Evolutionary conservation across 2,888 invertebrate genomes (phyloP).

Genomic region (Polydrusus pterygomalis): DNA sequence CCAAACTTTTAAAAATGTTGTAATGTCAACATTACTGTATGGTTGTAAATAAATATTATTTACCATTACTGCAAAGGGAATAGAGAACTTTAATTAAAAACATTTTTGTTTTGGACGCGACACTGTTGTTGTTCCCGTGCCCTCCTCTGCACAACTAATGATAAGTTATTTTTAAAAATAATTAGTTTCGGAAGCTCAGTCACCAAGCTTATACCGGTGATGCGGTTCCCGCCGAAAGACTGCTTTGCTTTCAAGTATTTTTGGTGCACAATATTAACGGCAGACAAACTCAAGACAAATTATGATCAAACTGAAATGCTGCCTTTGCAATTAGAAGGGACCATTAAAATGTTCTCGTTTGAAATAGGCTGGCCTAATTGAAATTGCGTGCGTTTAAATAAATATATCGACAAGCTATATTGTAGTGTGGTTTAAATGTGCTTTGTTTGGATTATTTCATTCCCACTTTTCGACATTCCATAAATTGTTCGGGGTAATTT

Average conservation of each 20-base stretch:
- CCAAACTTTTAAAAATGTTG: no score
- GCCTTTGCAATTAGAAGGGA: conserved; percentile 58
- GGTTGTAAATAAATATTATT: no score
- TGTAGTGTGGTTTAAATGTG: neutral
- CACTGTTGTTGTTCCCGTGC: conserved; percentile 35
- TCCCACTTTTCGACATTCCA: neutral
- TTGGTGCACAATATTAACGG: conserved; percentile 41
- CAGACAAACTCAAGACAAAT: conserved; percentile 61
- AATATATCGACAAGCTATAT: conserved; percentile 10
- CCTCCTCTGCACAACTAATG: conserved; percentile 52
- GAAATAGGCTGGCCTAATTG: conserved; percentile 54
- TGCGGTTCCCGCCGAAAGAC: conserved; percentile 41
- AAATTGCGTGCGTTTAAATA: conserved; percentile 12
- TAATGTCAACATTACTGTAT: no score
- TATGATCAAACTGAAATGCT: conserved; percentile 61
- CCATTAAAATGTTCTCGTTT: conserved; percentile 51
- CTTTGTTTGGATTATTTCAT: neutral
- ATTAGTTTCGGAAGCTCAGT: conserved; percentile 67
- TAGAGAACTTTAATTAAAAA: no score
- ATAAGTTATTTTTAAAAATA: conserved; percentile 66
- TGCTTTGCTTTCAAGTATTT: conserved; percentile 46
- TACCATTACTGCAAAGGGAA: no score
- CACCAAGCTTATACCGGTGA: conserved; percentile 46
- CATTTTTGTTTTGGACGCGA: neutral
- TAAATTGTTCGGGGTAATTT: no score